phyloP scores from a whole-genome alignment of 2,888 invertebrate species.

The Hirtodrosophila trivittata region DNA sequence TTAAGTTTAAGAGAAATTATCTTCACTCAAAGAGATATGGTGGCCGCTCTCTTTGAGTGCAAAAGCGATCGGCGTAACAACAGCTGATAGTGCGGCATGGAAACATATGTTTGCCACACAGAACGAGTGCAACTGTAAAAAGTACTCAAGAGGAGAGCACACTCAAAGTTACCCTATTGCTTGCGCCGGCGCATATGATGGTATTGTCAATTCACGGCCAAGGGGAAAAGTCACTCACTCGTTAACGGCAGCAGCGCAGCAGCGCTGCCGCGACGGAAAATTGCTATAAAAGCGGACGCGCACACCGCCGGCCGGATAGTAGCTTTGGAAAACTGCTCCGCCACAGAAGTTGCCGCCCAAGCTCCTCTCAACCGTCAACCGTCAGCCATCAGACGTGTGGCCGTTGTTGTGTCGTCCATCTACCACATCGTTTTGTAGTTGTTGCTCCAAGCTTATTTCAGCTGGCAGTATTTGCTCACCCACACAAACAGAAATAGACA shows the following conservation, averaged over 20 bases:
- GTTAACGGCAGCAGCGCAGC: conserved; percentile 31
- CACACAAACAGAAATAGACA: conserved; percentile 27
- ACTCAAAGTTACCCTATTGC: conserved; percentile 1
- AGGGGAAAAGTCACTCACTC: conserved; percentile 72
- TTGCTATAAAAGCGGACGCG: conserved; percentile 80
- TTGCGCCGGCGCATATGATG: conserved; percentile 24
- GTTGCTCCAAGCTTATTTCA: conserved; percentile 43
- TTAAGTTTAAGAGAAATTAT: conserved; percentile 32
- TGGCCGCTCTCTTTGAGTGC: conserved; percentile 13
- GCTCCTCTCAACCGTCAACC: conserved; percentile 55
- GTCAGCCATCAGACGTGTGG: conserved; percentile 17
- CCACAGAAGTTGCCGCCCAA: conserved; percentile 68
- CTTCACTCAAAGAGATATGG: conserved; percentile 14
- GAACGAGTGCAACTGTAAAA: conserved; percentile 25
- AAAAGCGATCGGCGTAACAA: conserved; percentile 16
- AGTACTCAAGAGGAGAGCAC: conserved; percentile 16
- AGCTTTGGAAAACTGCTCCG: conserved; percentile 83
- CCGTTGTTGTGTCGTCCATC: conserved; percentile 30
- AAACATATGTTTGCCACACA: conserved; percentile 43
- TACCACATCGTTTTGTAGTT: conserved; percentile 28
- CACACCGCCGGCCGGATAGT: conserved; percentile 83
- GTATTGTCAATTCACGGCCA: conserved; percentile 65
- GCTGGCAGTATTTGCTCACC: conserved; percentile 50
- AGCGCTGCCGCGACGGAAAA: conserved; percentile 64
- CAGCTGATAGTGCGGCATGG: conserved; percentile 37